Evolutionary conservation across 2,113 vertebrate genomes (phyloP), one percentile per base, ranked within the genome.

Genomic region (Tangachromis dhanisi): DNA sequence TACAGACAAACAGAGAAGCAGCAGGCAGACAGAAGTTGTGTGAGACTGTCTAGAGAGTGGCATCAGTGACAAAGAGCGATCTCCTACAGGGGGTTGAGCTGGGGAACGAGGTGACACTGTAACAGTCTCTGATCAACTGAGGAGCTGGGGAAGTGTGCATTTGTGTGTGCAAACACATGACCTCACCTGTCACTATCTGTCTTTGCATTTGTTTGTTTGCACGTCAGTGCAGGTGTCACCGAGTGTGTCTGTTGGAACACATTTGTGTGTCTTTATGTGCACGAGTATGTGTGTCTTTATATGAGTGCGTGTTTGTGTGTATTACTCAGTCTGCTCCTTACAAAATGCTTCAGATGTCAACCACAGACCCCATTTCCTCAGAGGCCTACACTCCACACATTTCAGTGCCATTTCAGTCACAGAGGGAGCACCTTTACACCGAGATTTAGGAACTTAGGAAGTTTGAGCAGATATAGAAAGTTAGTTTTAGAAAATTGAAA

Each of bases 101-200:
- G 49, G 86, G 89, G 88, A 94, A 78, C 12, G 83, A 93, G 92
- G 87, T 91, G 94, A 92, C 89, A 91, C 91, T 92, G 86, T 86
- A 92, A 90, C 91, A 90, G 89, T 90, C 89, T 90, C 90, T 93
- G 92, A 93, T 96, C 92, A 95, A 89, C 92, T 89, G 78, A 35
- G 66, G 84, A 92, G 84, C 92, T 53, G 63, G 5, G 24, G 42
- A 80, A 81, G 86, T 90, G 84, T 55, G 83, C 26, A 80, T 76
- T 78, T 89, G 53, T 45, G 80, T 17, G 40, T 73, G 90, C 21
- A 31, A 68, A 83, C 84, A 78, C 83, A 86, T 91, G 88, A 93
- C 92, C 93, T 90, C 89, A 83, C 86, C 91, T 90, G 85, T 93
- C 94, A 92, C 86, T 61, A 35, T 73, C 59, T 87, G 87, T 89